Evolutionary conservation across 2,113 vertebrate species (phyloP), one percentile per base, ranked within the genome.

Genomic region (Patagioenas fasciata): DNA sequence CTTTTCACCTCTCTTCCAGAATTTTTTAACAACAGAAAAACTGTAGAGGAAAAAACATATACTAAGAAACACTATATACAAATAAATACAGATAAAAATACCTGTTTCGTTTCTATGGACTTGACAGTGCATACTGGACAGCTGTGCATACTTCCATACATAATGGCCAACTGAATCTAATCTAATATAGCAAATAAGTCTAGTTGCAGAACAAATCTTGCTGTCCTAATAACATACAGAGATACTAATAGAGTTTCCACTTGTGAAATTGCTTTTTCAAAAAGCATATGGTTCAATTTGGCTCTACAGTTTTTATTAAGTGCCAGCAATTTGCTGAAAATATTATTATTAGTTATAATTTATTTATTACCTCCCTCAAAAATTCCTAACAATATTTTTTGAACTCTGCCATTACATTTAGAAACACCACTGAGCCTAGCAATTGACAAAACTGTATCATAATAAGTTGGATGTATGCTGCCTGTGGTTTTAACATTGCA

Each of bases 311-410:
- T 97, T 96, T 93, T 88, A 73, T 90, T 73, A 94, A 93, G 74
- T 93, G 85, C 85, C 75, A 94, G 48, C 64, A 94, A 93, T 94
- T 96, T 91, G 54, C 29, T 94, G 42, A 91, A 94, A 96, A 91
- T 85, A 88, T 91, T 93, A 77, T 92, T 92, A 94, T 89, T 96
- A 86, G 61, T 88, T 95, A 85, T 94, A 92, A 93, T 95, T 91
- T 78, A 95, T 85, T 95, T 94, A 97, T 96, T 91, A 88, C 51
- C 69, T 75, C 38, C 53, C 78, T 75, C 72, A 93, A 95, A 94
- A 95, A 93, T 85, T 72, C 48, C 44, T 91, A 90, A 80, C 87
- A 87, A 89, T 81, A 74, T 80, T 70, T 91, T 96, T 64, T 91
- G 86, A 95, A 91, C 92, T 88, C 77, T 94, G 34, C 28, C 71